Conservation (phyloP, 2,888 invertebrate genomes). For the Vanessa cardui region DNA sequence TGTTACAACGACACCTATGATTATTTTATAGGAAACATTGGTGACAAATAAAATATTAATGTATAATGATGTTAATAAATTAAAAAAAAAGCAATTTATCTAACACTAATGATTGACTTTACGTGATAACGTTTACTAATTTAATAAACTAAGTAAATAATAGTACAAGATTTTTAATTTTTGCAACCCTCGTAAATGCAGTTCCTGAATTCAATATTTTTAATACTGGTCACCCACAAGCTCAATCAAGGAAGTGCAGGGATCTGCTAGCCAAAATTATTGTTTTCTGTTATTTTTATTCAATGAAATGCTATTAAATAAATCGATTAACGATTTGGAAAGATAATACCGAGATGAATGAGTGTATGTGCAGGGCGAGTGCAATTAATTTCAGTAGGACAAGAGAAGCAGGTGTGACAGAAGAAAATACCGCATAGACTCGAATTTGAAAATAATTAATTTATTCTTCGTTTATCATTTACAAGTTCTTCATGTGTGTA, state of each 20-base stretch:
- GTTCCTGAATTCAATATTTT: conserved; percentile 43
- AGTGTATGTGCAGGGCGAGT: conserved; percentile 55
- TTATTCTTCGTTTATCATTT: conserved; percentile 44
- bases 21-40: background rate
- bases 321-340: conserved; percentile 49
- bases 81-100: too few relatives aligned
- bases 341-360: conserved; percentile 62
- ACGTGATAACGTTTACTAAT: too few relatives aligned
- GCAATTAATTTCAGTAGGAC: conserved; percentile 57
- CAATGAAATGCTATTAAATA: conserved; percentile 60
- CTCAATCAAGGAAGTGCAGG: conserved; percentile 66
- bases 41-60: too few relatives aligned
- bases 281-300: conserved; percentile 64
- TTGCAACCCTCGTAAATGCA: conserved; percentile 38
- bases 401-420: conserved; percentile 59
- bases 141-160: background rate
- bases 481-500: conserved; percentile 37
- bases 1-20: conserved; percentile 13
- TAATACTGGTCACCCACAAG: conserved; percentile 54
- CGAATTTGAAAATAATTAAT: conserved; percentile 52
- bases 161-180: conserved; percentile 18
- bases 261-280: conserved; percentile 60
- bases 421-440: conserved; percentile 71
- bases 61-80: too few relatives aligned
- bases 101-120: too few relatives aligned